phyloP scores from a whole-genome alignment of 2,888 invertebrate species.

The Sphaeridia pumilis region DNA sequence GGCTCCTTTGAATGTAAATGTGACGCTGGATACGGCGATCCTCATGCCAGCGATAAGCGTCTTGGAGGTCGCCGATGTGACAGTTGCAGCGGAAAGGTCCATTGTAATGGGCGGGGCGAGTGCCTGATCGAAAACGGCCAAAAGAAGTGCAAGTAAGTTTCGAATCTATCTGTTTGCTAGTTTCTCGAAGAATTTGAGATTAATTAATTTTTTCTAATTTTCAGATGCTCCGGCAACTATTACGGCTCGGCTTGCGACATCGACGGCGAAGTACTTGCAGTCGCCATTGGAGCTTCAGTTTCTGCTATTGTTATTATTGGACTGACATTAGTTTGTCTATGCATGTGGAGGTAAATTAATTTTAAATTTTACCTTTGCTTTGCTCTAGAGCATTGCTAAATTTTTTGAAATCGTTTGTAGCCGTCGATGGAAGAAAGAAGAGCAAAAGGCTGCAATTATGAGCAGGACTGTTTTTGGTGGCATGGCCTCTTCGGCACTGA shows the following conservation, averaged over 20 bases:
- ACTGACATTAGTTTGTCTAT: slow-evolving; percentile 68
- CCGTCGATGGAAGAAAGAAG: slow-evolving; percentile 75
- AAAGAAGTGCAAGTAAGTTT: slow-evolving; percentile 60
- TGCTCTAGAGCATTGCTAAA: not conserved
- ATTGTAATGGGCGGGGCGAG: slow-evolving; percentile 74
- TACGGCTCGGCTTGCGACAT: slow-evolving; percentile 81
- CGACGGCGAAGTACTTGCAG: slow-evolving; percentile 82
- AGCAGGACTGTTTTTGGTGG: slow-evolving; percentile 70
- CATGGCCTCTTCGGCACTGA: slow-evolving; percentile 51
- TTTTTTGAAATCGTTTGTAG: slow-evolving; percentile 42
- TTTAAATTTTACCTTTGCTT: not conserved
- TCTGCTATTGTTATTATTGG: slow-evolving; percentile 80
- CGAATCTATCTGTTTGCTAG: not conserved
- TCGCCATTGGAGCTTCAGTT: slow-evolving; percentile 78
- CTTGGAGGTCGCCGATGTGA: slow-evolving; percentile 63
- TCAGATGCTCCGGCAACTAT: slow-evolving; percentile 69
- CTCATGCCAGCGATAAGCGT: slow-evolving; percentile 53
- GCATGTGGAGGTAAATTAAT: slow-evolving; percentile 69
- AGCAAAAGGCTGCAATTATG: slow-evolving; percentile 54
- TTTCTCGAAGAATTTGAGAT: not conserved
- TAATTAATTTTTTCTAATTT: slow-evolving; percentile 29
- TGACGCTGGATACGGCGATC: slow-evolving; percentile 61
- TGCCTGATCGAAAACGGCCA: slow-evolving; percentile 65
- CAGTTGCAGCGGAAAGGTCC: slow-evolving; percentile 57
- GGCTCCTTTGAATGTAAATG: slow-evolving; percentile 71